Evolutionary conservation across 2,888 invertebrate species (phyloP).

Genomic region (Aphodius granarius): DNA sequence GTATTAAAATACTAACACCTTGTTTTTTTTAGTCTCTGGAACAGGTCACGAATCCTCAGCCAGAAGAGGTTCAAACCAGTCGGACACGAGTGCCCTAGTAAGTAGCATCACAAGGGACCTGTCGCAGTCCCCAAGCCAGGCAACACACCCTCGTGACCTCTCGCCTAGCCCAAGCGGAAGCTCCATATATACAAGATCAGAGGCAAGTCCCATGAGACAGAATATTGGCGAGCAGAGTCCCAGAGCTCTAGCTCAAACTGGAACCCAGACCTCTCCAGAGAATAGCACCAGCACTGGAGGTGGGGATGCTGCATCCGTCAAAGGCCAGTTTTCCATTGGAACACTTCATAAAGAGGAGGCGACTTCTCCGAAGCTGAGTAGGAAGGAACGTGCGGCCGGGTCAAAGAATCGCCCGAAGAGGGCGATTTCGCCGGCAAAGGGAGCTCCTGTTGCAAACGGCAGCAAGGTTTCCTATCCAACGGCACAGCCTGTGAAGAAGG

Average conservation of each 20-base stretch:
- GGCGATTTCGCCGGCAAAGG: slow-evolving; percentile 52
- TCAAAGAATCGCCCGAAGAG: slow-evolving; percentile 56
- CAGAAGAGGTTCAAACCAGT: slow-evolving; percentile 59
- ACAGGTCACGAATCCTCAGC: slow-evolving; percentile 51
- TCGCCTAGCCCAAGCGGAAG: slow-evolving; percentile 61
- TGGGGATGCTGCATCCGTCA: slow-evolving; percentile 38
- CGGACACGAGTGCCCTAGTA: slow-evolving; percentile 65
- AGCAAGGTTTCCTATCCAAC: slow-evolving; percentile 47
- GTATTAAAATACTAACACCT: no score
- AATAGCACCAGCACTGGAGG: slow-evolving; percentile 48
- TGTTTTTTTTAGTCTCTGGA: slow-evolving; percentile 51
- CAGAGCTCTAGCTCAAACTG: slow-evolving; percentile 61
- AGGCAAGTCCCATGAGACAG: slow-evolving; percentile 56
- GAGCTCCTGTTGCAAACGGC: slow-evolving; percentile 50
- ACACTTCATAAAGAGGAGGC: slow-evolving; percentile 58
- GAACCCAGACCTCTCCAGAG: slow-evolving; percentile 74
- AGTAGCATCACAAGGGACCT: slow-evolving; percentile 65
- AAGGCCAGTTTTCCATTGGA: slow-evolving; percentile 65
- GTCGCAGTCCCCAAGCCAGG: slow-evolving; percentile 61
- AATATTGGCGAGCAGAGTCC: slow-evolving; percentile 44
- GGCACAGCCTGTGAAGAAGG: slow-evolving; percentile 72
- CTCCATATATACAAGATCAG: slow-evolving; percentile 57
- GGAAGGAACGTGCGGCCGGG: slow-evolving; percentile 58
- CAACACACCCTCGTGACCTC: slow-evolving; percentile 56
- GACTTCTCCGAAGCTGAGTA: slow-evolving; percentile 58